phyloP scores from a whole-genome alignment of 2,797 vertebrate species.

The Sylvia borin region DNA sequence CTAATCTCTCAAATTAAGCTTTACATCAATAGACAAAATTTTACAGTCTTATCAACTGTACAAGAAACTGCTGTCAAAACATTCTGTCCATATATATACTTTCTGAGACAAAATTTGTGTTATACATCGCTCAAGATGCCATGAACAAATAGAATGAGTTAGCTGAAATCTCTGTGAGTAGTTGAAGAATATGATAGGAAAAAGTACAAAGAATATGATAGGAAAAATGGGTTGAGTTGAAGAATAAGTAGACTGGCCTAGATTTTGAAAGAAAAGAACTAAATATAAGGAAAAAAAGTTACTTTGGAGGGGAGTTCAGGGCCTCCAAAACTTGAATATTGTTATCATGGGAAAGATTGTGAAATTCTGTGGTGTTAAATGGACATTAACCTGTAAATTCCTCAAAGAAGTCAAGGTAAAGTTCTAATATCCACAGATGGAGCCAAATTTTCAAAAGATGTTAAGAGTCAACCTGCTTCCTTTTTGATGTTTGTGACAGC shows the following conservation, averaged over 20 bases:
- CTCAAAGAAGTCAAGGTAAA: neutral
- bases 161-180: neutral
- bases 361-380: neutral
- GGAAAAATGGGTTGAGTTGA: neutral
- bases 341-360: neutral
- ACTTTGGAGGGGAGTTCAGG: neutral
- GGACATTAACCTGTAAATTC: neutral
- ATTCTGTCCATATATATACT: neutral
- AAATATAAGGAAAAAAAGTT: neutral
- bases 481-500: neutral
- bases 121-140: neutral
- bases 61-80: slow-evolving; percentile 24
- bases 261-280: neutral
- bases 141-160: neutral
- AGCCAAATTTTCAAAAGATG: neutral
- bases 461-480: neutral
- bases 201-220: neutral
- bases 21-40: slow-evolving; percentile 3
- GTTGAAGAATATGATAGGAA: no score
- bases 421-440: neutral
- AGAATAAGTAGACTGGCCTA: neutral
- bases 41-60: neutral
- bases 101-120: neutral
- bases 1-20: slow-evolving; percentile 14
- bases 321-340: neutral